Percentiles rank a stretch among this genome's conserved stretches.
Conservation (phyloP, 2,797 vertebrate genomes). For the Buphagus erythrorhynchus region DNA sequence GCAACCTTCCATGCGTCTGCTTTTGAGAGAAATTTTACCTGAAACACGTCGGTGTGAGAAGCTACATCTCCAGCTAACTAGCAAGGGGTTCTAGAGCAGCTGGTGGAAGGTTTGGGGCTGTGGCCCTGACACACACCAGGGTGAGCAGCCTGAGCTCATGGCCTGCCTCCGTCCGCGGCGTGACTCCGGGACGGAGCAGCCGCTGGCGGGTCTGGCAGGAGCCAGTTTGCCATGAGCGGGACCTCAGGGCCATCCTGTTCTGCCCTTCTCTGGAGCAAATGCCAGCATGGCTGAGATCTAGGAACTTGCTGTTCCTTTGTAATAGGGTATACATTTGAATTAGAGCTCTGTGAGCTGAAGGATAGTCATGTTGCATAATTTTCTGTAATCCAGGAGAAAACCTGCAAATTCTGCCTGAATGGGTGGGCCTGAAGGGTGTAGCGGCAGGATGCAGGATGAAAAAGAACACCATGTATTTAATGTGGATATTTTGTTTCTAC, state of each 20-base stretch:
- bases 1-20: background rate
- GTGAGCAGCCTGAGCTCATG: background rate
- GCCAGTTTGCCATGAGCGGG: constrained; percentile 4
- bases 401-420: background rate
- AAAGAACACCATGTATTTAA: background rate
- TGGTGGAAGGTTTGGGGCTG: background rate
- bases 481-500: constrained; percentile 14
- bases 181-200: background rate
- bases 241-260: constrained; percentile 51
- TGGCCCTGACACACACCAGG: background rate
- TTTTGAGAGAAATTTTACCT: background rate
- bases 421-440: background rate
- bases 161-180: background rate
- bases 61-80: background rate
- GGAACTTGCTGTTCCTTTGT: constrained; percentile 56
- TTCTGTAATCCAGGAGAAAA: constrained; percentile 43
- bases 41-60: accelerated
- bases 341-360: constrained; percentile 9
- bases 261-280: constrained; percentile 50
- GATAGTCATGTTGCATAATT: background rate
- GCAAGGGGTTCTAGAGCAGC: background rate
- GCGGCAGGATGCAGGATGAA: background rate
- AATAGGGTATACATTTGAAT: constrained; percentile 63
- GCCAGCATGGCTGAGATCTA: constrained; percentile 27
- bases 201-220: constrained; percentile 22